Conservation (phyloP, 2,888 invertebrate species). For the Cantharis rufa region DNA sequence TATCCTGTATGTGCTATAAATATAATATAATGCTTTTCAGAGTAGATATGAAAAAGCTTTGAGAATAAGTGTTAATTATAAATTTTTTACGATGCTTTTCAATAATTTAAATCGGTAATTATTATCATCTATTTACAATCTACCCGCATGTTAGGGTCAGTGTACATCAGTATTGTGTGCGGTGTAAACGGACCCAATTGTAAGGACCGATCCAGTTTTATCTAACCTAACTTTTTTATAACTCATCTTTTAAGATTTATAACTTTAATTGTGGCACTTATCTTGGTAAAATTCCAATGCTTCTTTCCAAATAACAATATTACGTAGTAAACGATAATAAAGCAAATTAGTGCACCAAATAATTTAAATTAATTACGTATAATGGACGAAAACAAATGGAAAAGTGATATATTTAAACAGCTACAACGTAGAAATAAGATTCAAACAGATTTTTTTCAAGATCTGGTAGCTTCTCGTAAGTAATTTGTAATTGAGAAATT, state of each 20-base stretch:
- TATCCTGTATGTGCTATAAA: too few relatives aligned
- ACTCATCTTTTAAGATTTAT: background rate
- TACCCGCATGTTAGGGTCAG: background rate
- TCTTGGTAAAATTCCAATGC: background rate
- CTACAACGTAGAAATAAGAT: conserved; percentile 75
- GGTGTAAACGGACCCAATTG: background rate
- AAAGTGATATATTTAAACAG: conserved; percentile 70
- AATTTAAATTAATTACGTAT: background rate
- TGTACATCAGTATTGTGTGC: background rate
- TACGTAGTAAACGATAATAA: background rate
- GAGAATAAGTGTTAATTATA: too few relatives aligned
- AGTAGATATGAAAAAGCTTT: too few relatives aligned
- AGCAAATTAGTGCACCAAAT: background rate
- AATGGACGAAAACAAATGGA: conserved; percentile 63
- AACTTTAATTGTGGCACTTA: conserved; percentile 2
- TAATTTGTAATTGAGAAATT: conserved; percentile 38
- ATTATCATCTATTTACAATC: too few relatives aligned
- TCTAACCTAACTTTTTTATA: conserved; percentile 13
- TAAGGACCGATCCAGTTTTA: background rate
- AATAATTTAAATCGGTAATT: too few relatives aligned
- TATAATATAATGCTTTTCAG: too few relatives aligned
- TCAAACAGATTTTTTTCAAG: conserved; percentile 76
- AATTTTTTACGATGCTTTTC: too few relatives aligned
- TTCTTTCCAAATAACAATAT: background rate
- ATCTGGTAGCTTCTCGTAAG: conserved; percentile 83